These are phyloP conservation scores for Epistrophe grossulariae DNA, from an alignment of 2,888 invertebrate genomes.

Conservation along the genomic window DNA sequence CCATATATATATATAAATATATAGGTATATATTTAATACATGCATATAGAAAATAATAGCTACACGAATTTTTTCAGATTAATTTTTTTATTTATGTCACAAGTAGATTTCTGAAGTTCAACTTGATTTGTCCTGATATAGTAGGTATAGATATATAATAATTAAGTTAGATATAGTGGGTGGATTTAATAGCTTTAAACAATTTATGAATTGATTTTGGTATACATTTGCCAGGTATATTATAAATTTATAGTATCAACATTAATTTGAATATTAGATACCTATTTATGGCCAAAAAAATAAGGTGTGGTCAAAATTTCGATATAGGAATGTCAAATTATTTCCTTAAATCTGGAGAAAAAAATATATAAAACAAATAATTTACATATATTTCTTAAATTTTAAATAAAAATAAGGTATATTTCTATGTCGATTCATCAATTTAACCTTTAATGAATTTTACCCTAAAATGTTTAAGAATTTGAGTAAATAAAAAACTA, in stretches of 20 bases:
- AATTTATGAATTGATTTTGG: neutral
- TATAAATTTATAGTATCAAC: neutral
- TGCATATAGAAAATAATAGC: too few species aligned
- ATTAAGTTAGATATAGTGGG: neutral
- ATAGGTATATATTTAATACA: too few species aligned
- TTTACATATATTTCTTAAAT: neutral
- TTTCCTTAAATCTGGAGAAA: neutral
- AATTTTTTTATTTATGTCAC: neutral
- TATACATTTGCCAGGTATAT: neutral
- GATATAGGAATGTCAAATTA: neutral
- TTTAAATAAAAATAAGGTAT: too few species aligned
- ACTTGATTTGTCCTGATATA: neutral
- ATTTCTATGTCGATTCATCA: neutral
- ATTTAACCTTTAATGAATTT: neutral
- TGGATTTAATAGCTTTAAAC: slow-evolving; percentile 4
- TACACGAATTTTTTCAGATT: too few species aligned
- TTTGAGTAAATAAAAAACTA: too few species aligned
- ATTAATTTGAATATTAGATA: neutral
- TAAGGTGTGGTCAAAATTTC: neutral
- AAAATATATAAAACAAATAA: neutral
- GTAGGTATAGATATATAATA: neutral
- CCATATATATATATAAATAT: too few species aligned
- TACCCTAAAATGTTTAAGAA: neutral
- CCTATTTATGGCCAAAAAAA: neutral
- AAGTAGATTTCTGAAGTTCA: slow-evolving; percentile 8